These are phyloP conservation scores for Pseudochromis fuscus DNA, from an alignment of 2,797 vertebrate species.

Conservation along the genomic window DNA sequence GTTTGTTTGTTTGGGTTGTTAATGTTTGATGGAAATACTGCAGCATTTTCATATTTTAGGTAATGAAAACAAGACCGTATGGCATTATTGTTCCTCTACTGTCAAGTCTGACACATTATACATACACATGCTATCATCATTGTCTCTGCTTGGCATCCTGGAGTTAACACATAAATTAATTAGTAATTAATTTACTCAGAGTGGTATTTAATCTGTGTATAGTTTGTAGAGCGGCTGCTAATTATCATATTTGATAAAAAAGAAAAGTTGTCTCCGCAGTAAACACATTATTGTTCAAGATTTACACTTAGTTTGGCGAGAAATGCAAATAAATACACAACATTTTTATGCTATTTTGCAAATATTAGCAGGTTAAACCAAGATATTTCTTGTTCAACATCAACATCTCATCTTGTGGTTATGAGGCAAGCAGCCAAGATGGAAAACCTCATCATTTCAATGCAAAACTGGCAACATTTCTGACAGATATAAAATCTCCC, in stretches of 20 bases:
- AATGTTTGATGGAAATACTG: slow-evolving; percentile 26
- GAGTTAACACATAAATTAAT: background rate
- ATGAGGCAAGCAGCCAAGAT: no score
- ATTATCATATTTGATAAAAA: background rate
- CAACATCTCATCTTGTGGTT: no score
- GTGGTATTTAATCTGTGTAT: slow-evolving; percentile 8
- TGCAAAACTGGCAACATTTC: no score
- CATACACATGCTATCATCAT: background rate
- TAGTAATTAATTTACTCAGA: slow-evolving; percentile 2
- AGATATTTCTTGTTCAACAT: no score
- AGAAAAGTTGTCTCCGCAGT: background rate
- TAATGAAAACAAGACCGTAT: background rate
- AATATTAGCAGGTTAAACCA: no score
- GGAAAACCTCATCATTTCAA: no score
- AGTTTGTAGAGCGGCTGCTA: slow-evolving; percentile 4
- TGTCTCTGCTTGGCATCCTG: background rate
- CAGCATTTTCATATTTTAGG: slow-evolving; percentile 24
- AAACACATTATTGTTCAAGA: background rate
- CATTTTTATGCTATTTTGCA: no score
- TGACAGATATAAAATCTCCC: no score
- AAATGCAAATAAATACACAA: no score
- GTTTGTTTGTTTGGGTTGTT: slow-evolving; percentile 23
- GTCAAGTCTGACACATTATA: background rate
- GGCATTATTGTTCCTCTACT: background rate
- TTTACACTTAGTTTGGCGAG: no score